Conservation (phyloP, 2,888 invertebrate species). For the Himalopsyche japonica region DNA sequence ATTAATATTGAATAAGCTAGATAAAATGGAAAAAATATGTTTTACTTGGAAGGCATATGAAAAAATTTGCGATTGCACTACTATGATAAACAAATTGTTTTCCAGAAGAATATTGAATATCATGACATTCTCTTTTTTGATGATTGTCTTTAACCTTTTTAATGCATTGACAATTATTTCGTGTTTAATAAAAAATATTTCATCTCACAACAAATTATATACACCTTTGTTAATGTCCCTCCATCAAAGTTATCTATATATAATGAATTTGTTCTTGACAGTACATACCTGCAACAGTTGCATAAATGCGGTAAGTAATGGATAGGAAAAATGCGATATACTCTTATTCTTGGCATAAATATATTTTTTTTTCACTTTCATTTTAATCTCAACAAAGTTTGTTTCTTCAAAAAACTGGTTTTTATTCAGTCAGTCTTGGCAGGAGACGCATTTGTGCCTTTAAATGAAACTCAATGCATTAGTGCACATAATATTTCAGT, state of each 20-base stretch:
- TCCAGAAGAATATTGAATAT: neutral
- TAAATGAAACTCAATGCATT: too few relatives aligned
- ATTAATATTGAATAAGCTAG: neutral
- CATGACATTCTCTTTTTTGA: neutral
- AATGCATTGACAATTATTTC: neutral
- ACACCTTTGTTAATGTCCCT: neutral
- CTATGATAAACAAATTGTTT: neutral
- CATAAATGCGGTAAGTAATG: neutral
- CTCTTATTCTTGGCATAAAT: too few relatives aligned
- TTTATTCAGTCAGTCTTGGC: too few relatives aligned
- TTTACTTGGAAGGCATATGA: constrained; percentile 4
- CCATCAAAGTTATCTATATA: neutral
- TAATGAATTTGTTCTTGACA: neutral
- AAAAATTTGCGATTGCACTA: neutral
- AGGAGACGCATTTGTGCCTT: too few relatives aligned
- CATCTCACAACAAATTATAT: neutral
- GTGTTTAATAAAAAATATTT: neutral
- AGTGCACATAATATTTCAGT: too few relatives aligned
- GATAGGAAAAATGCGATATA: too few relatives aligned
- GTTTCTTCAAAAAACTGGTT: too few relatives aligned
- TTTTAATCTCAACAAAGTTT: too few relatives aligned
- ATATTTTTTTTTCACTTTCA: too few relatives aligned
- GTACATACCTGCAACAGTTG: neutral
- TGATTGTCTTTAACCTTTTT: neutral
- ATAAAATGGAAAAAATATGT: neutral